Conservation (phyloP, 2,797 vertebrate genomes). For the Peromyscus aztecus region DNA sequence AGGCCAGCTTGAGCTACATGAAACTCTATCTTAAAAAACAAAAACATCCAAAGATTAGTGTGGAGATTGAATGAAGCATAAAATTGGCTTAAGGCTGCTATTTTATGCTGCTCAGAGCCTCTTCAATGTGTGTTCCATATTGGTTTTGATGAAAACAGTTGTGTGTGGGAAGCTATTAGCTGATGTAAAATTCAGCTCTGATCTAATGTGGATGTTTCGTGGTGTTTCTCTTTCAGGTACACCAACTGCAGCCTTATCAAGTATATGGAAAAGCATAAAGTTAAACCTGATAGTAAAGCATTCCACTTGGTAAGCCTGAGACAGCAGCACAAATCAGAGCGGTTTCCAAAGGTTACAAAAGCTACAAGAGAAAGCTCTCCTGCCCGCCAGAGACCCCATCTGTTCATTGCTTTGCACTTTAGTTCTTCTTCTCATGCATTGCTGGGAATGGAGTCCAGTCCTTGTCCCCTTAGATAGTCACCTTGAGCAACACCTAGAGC, state of each 20-base stretch:
- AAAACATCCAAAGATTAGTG: neutral
- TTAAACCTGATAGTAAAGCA: slow-evolving; percentile 99
- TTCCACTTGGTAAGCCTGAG: slow-evolving; percentile 98
- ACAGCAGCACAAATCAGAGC: neutral
- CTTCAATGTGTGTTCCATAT: neutral
- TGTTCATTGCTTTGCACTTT: slow-evolving; percentile 33
- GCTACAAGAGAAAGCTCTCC: slow-evolving; percentile 23
- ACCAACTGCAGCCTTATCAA: slow-evolving; percentile 99
- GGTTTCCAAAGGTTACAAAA: neutral
- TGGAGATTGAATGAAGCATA: slow-evolving; percentile 31
- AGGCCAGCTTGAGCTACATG: neutral
- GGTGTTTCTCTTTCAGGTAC: slow-evolving; percentile 91
- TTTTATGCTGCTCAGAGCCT: neutral
- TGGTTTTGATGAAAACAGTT: slow-evolving; percentile 50
- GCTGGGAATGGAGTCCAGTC: neutral
- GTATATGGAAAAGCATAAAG: slow-evolving; percentile 99
- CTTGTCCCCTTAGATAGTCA: neutral
- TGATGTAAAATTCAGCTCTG: slow-evolving; percentile 53
- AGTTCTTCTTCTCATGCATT: neutral
- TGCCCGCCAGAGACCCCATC: slow-evolving; percentile 21
- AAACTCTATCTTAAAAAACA: neutral
- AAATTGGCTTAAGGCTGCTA: slow-evolving; percentile 12
- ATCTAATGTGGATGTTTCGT: slow-evolving; percentile 59
- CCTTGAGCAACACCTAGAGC: neutral
- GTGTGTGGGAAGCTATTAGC: neutral